phyloP scores from a whole-genome alignment of 2,113 vertebrate genomes.

The Anarhynchus alexandrinus region DNA sequence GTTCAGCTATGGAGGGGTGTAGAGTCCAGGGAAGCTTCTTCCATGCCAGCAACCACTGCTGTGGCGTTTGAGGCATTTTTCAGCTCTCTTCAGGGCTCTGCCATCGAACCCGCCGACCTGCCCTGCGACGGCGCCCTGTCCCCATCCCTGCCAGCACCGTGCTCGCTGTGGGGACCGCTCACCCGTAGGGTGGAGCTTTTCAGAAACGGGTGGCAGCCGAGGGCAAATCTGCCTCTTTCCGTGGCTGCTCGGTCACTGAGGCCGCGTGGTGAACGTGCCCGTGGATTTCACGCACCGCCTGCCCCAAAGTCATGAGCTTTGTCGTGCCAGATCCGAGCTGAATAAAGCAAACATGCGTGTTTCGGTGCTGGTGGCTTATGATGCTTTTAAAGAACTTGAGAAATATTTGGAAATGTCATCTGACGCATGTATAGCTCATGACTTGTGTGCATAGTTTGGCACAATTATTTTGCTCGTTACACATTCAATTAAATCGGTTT shows the following conservation, averaged over 20 bases:
- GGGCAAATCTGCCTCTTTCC: neutral
- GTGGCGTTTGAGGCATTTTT: neutral
- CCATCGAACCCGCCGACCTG: neutral
- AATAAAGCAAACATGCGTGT: neutral
- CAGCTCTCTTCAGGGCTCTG: neutral
- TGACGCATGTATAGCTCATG: neutral
- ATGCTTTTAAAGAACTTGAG: neutral
- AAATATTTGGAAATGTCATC: neutral
- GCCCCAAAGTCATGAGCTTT: neutral
- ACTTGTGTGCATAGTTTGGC: neutral
- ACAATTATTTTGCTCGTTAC: neutral
- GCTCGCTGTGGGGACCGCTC: neutral
- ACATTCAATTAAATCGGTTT: neutral
- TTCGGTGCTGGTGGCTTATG: neutral
- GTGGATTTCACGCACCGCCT: fast-evolving
- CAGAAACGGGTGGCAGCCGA: neutral
- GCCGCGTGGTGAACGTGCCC: neutral
- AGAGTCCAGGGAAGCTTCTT: neutral
- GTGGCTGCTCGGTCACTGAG: neutral
- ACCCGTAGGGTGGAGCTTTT: no score
- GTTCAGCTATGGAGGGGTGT: neutral
- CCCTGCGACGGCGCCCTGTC: neutral
- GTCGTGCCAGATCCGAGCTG: neutral
- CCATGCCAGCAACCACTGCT: neutral
- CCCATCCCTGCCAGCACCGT: neutral